Evolutionary conservation across 2,888 invertebrate species (phyloP).

Genomic region (Agonopterix heracliana): DNA sequence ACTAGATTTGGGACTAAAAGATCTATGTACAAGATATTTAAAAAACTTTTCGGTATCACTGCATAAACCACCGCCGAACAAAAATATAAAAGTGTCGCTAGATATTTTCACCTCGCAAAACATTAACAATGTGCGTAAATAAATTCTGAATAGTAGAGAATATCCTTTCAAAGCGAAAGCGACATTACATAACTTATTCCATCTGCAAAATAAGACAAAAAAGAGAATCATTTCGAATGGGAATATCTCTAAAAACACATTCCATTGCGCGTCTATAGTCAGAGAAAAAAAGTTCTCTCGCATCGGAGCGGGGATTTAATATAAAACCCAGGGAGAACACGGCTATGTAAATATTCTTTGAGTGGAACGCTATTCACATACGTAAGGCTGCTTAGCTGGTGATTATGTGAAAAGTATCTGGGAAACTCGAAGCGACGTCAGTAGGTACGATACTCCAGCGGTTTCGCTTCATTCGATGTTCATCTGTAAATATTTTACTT

Average conservation of each 20-base stretch:
- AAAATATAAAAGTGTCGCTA: too few relatives aligned
- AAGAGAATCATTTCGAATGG: constrained; percentile 23
- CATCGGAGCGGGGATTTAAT: constrained; percentile 25
- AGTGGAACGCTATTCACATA: not conserved
- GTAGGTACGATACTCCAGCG: not conserved
- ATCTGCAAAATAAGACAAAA: constrained; percentile 38
- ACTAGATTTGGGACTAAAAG: too few relatives aligned
- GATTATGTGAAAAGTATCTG: constrained; percentile 1
- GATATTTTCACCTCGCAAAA: constrained; percentile 10
- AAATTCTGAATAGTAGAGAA: constrained; percentile 18
- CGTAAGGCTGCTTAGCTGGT: constrained; percentile 4
- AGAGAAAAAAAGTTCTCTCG: constrained; percentile 23
- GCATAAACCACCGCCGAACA: too few relatives aligned
- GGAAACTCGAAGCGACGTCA: not conserved
- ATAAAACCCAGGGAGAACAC: constrained; percentile 22
- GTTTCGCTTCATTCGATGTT: too few relatives aligned
- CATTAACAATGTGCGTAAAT: constrained; percentile 21
- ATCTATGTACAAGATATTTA: too few relatives aligned
- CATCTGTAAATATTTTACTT: too few relatives aligned
- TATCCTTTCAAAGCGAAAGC: constrained; percentile 40
- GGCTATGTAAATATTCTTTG: constrained; percentile 19
- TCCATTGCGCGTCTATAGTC: constrained; percentile 28
- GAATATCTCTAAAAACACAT: constrained; percentile 31
- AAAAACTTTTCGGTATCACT: too few relatives aligned
- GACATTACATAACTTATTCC: constrained; percentile 30